Evolutionary conservation across 2,888 invertebrate species (phyloP).

Genomic region (Acleris laterana): DNA sequence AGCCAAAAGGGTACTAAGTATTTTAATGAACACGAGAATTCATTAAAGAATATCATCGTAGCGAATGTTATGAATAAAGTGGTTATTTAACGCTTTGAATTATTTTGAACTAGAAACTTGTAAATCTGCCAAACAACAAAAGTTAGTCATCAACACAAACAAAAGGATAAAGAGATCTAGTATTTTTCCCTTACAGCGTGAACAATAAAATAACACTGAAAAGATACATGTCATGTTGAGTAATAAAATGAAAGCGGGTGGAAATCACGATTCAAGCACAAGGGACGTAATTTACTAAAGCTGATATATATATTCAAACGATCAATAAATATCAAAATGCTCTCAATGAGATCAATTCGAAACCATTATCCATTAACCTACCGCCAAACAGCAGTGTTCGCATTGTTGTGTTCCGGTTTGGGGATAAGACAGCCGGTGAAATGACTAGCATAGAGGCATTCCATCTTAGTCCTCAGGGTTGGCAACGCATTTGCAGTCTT

Average conservation of each 20-base stretch:
- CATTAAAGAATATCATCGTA: too few relatives aligned
- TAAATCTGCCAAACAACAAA: constrained; percentile 21
- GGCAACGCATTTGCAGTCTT: too few relatives aligned
- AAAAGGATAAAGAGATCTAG: constrained; percentile 22
- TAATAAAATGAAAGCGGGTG: constrained; percentile 5
- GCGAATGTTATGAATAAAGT: too few relatives aligned
- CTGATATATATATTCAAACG: background rate
- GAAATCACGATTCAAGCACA: constrained; percentile 11
- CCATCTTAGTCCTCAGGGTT: too few relatives aligned
- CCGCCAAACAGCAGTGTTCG: too few relatives aligned
- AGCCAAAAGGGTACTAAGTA: background rate
- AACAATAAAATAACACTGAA: constrained; percentile 2
- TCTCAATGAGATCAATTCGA: too few relatives aligned
- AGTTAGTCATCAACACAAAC: constrained; percentile 17
- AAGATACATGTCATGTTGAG: background rate
- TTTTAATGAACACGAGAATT: too few relatives aligned
- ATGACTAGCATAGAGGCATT: too few relatives aligned
- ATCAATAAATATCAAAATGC: too few relatives aligned
- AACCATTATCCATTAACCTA: too few relatives aligned
- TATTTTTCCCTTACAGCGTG: constrained; percentile 16
- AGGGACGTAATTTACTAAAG: background rate
- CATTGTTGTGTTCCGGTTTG: too few relatives aligned
- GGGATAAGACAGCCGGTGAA: too few relatives aligned
- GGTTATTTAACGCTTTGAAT: background rate
- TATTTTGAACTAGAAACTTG: constrained; percentile 2